phyloP scores from a whole-genome alignment of 2,113 vertebrate genomes.

The Carassius gibelio region DNA sequence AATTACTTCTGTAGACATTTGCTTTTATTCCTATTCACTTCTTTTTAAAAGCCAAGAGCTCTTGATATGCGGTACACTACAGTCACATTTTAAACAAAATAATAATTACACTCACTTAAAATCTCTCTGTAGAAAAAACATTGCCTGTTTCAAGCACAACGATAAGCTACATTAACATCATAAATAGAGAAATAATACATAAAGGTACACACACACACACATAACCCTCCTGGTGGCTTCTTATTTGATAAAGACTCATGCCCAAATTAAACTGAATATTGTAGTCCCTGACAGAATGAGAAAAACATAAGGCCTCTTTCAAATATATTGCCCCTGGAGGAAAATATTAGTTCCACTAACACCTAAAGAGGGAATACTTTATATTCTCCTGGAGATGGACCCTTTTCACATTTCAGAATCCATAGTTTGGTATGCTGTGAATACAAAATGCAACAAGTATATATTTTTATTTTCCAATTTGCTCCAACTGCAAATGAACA shows the following conservation, averaged over 20 bases:
- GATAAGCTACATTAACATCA: conserved; percentile 42
- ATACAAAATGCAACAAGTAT: background rate
- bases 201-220: background rate
- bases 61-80: conserved; percentile 31
- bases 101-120: conserved; percentile 21
- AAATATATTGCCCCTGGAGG: background rate
- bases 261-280: conserved; percentile 19
- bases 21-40: conserved; percentile 49
- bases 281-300: conserved; percentile 32
- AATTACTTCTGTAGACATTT: background rate
- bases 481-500: background rate
- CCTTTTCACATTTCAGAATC: background rate
- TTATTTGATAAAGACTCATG: conserved; percentile 33
- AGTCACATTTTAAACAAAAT: conserved; percentile 27
- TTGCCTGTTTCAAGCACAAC: conserved; percentile 13
- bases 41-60: conserved; percentile 49
- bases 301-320: conserved; percentile 35
- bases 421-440: background rate
- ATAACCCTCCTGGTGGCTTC: conserved; percentile 45
- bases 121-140: conserved; percentile 32
- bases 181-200: conserved; percentile 53
- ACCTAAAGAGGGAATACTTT: background rate
- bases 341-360: background rate
- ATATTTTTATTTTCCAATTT: background rate
- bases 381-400: background rate